Evolutionary conservation across 2,113 vertebrate species (phyloP), one percentile per base, ranked within the genome.

Genomic region (Dinomys branickii): DNA sequence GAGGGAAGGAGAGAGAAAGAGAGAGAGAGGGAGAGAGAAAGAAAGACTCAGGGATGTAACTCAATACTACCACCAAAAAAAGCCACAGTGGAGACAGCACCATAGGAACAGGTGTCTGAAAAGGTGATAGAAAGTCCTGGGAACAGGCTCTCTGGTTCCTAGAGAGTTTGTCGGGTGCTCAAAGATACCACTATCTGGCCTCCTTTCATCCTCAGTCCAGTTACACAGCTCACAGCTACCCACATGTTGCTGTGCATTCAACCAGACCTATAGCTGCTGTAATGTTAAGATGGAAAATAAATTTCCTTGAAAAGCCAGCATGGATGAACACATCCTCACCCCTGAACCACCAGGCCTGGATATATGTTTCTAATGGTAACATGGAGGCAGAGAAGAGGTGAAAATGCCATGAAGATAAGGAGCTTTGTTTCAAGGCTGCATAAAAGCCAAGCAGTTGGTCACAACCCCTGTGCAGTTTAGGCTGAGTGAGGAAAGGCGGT

Each of bases 401-500:
- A 41, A 87, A 69, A 54, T 16, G 2, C 47, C 24, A 0, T 38
- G 11, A 54, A 26, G 16, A 69, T 30, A 5, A 65, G 54, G 16
- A 73, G n/a, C 17, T 87, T 88, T 30, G 20, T 63, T 38, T 20
- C 14, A 44, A 86, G 75, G 11, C 83, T 47, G 3, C 10, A 24
- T 35, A 2, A 84, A 82, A 71, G 13, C 67, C 63, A 54, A 94
- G 52, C 35, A 38, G 33, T 28, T 73, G 35, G 58, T 58, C 54
- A 54, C 35, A 54, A 5, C 30, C 41, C 59, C 61, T 20, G 0
- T 47, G 58, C 77, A 9, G 5, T 61, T 85, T 69, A 22, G 30
- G 44, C 24, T 33, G 0, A 14, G 1, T 6, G 12, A 50, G 1
- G 5, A 78, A 24, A 67, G 8, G 0, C 44, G 38, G 10, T 69